These are phyloP conservation scores for Paraescarpia echinospica DNA, from an alignment of 1,140 invertebrate genomes.

Conservation along the genomic window DNA sequence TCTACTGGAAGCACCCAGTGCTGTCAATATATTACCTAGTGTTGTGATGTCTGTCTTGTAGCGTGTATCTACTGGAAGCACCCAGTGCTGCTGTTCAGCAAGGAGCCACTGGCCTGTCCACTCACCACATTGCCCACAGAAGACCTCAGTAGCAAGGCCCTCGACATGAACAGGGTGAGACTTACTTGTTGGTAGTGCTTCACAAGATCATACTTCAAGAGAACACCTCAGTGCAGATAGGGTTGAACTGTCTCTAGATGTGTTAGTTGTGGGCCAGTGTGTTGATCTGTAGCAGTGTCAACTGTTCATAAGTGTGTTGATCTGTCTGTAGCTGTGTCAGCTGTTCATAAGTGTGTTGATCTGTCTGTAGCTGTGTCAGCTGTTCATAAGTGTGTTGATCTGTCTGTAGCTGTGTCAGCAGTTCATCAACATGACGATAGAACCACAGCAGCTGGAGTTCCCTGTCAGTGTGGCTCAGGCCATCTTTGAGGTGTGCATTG, in stretches of 20 bases:
- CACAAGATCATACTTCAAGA: neutral
- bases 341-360: neutral
- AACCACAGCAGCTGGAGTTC: conserved; percentile 93
- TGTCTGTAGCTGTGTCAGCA: conserved; percentile 64
- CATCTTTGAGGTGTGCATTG: conserved; percentile 85
- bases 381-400: neutral
- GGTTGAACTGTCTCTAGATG: neutral
- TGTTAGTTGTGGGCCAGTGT: neutral
- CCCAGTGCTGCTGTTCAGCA: conserved; percentile 85
- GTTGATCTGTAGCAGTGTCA: neutral
- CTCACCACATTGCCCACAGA: conserved; percentile 84
- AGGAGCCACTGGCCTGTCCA: conserved; percentile 82
- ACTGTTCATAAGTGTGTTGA: neutral
- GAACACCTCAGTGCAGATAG: too few relatives aligned
- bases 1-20: neutral
- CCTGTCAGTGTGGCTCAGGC: conserved; percentile 94
- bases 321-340: neutral
- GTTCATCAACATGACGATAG: conserved; percentile 90
- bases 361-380: neutral
- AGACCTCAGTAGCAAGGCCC: conserved; percentile 81
- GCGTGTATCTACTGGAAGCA: conserved; percentile 79
- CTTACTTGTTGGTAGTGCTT: neutral
- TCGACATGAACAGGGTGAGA: conserved; percentile 89
- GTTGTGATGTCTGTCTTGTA: neutral
- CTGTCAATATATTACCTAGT: neutral